Evolutionary conservation across 64 coral and sea anemone species (phyloP), one percentile per base, ranked within the genome.

Genomic region (Montipora foliosa): DNA sequence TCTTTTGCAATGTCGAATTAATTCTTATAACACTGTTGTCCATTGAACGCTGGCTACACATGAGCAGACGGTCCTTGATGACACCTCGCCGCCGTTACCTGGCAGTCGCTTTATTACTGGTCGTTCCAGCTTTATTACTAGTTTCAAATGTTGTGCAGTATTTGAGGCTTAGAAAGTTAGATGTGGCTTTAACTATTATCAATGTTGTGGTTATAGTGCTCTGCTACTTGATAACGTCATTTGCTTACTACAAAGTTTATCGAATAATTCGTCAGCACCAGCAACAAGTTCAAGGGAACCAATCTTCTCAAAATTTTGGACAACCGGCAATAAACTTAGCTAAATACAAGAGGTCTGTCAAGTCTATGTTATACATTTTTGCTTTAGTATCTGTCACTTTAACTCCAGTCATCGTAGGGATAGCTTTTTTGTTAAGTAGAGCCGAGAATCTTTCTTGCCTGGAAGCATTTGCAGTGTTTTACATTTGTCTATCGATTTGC

Each of bases 41-140:
- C 8, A 6, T 86, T 49, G 82, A 86, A 86, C 82, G 82, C n/a
- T 86, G 82, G 82, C 47, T 70, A 47, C 64, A 71, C 16, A 86
- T 86, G 82, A 49, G 44, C 19, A 44, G 66, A 21, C 62, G 45
- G 66, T 72, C 82, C 66, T 49, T 70, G 17, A 4, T 49, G 17
- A 86, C 82, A 72, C n/a, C 44, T 0, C 46, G 17, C 1, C 62
- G 62, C 5, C 37, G 15, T 21, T 86, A 5, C 47, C 9, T 70
- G 0, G 15, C 47, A 2, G 1, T n/a, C 19, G 47, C 47, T 5
- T 8, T 86, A n/a, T 19, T 71, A 4, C 19, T 70, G 1, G 7
- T 86, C 17, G 3, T 49, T 2, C 64, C 62, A 4, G 68, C n/a
- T n/a, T 44, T 64, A 6, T 49, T 49, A 12, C 15, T 50, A 11